These are phyloP conservation scores for Apostichopus japonicus DNA, from an alignment of 35 echinoderm and acorn worm species.

Conservation along the genomic window DNA sequence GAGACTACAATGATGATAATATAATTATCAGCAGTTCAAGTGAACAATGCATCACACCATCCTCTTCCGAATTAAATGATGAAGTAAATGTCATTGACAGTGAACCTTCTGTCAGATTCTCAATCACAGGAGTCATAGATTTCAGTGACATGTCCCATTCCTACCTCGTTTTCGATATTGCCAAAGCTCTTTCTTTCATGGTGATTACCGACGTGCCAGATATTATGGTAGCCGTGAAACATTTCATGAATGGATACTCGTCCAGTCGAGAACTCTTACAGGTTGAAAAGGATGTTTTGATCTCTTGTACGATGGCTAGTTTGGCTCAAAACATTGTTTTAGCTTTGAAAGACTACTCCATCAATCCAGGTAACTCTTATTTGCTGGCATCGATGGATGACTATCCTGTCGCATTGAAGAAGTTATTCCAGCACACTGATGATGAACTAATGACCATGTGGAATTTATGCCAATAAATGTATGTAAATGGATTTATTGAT, in stretches of 20 bases:
- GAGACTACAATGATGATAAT: conserved; percentile 29
- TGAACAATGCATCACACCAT: not conserved
- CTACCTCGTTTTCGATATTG: conserved; percentile 15
- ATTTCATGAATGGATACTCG: not conserved
- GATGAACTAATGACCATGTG: not conserved
- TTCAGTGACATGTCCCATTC: conserved; percentile 1
- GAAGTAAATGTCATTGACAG: not conserved
- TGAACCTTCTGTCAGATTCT: not conserved
- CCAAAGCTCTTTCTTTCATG: conserved; percentile 30
- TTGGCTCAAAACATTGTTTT: conserved; percentile 40
- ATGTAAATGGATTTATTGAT: no score
- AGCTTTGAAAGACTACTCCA: conserved; percentile 16
- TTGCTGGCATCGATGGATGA: conserved; percentile 23
- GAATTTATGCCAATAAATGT: not conserved
- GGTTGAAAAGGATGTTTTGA: conserved; percentile 19
- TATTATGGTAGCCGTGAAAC: not conserved
- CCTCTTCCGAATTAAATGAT: not conserved
- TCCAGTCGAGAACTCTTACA: conserved; percentile 14
- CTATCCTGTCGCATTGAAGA: conserved; percentile 30
- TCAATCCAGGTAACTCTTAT: not conserved
- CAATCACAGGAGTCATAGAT: conserved; percentile 15
- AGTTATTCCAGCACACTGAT: not conserved
- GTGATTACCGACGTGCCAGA: conserved; percentile 23
- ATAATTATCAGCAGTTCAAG: not conserved
- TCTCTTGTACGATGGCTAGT: not conserved